A percentile compares a stretch with the other conserved stretches of the same genome.
Evolutionary conservation across 1,140 invertebrate species (phyloP).

Genomic region (Apolygus lucorum): DNA sequence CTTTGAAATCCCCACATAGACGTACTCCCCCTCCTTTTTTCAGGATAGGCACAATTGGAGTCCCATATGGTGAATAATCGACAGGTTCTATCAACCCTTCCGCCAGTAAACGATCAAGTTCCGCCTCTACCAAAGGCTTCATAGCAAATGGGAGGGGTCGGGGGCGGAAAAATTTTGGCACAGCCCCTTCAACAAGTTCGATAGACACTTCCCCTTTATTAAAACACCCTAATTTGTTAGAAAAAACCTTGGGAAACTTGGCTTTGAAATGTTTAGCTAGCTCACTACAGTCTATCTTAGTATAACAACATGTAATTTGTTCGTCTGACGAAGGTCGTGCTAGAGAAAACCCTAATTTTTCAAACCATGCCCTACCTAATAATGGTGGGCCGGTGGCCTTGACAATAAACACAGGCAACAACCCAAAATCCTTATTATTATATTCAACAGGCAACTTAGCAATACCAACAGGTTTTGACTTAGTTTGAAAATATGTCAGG

Average conservation of each 20-base stretch:
- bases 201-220: neutral
- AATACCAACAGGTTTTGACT: too few species aligned
- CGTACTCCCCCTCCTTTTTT: neutral
- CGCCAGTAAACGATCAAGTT: neutral
- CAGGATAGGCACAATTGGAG: neutral
- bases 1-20: neutral
- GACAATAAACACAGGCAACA: too few species aligned
- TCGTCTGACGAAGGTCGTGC: too few species aligned
- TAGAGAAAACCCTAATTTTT: too few species aligned
- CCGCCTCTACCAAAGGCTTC: neutral
- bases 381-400: too few species aligned
- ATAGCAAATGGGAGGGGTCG: neutral
- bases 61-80: neutral
- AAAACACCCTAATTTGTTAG: conserved; percentile 1
- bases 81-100: neutral
- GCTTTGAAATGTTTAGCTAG: too few species aligned
- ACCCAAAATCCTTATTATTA: too few species aligned
- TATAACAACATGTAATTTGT: too few species aligned
- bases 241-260: neutral
- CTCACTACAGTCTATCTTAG: too few species aligned
- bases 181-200: neutral
- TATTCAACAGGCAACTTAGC: too few species aligned
- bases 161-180: neutral
- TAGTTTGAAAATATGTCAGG: too few species aligned
- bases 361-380: too few species aligned